phyloP scores from a whole-genome alignment of 2,888 invertebrate species.

The Napeogenes inachia region DNA sequence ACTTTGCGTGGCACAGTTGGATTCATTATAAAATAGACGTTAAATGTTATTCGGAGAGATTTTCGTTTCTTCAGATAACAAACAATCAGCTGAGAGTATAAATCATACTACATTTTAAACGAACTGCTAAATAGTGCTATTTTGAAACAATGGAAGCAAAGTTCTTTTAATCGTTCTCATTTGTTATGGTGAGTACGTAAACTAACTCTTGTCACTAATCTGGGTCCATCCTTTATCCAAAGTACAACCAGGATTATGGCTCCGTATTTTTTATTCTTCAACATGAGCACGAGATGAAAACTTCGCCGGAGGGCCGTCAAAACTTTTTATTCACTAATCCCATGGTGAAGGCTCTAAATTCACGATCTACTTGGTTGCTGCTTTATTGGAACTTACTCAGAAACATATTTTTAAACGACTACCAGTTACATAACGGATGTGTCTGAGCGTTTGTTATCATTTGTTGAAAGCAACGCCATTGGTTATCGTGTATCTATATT shows the following conservation, averaged over 20 bases:
- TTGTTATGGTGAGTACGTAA: constrained; percentile 5
- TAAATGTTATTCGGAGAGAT: background rate
- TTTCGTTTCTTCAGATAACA: constrained; percentile 1
- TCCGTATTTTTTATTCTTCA: constrained; percentile 51
- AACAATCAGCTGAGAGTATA: background rate
- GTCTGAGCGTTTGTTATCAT: constrained; percentile 61
- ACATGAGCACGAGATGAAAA: constrained; percentile 70
- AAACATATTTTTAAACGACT: constrained; percentile 68
- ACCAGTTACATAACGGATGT: constrained; percentile 59
- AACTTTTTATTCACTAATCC: constrained; percentile 71
- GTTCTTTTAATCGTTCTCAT: constrained; percentile 3
- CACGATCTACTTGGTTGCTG: constrained; percentile 69
- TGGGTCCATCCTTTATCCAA: constrained; percentile 39
- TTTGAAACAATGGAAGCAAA: background rate
- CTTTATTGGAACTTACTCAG: constrained; percentile 58
- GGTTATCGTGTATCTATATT: constrained; percentile 24
- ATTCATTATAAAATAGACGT: constrained; percentile 5
- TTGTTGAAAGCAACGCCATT: constrained; percentile 40
- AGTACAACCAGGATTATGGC: constrained; percentile 45
- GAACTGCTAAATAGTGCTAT: background rate
- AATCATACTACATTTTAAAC: background rate
- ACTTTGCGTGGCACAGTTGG: constrained; percentile 5
- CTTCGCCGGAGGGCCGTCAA: constrained; percentile 48
- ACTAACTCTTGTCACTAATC: constrained; percentile 40
- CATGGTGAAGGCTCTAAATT: constrained; percentile 62